phyloP scores from a whole-genome alignment of 2,797 vertebrate species.

The Hippoglossus hippoglossus region DNA sequence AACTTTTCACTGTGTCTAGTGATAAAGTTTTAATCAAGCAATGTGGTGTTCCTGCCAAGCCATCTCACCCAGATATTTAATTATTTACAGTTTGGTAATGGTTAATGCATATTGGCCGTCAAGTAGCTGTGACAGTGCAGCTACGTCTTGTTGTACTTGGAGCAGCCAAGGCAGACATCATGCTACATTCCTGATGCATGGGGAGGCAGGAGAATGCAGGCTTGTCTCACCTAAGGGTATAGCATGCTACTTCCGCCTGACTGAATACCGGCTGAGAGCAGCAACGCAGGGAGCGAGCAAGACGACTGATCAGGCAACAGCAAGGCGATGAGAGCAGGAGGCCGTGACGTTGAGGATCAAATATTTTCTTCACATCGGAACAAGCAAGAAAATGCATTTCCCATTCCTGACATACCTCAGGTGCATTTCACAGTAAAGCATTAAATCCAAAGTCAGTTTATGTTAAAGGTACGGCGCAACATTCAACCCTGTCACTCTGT shows the following conservation, averaged over 20 bases:
- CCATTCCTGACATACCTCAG: conserved; percentile 26
- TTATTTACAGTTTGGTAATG: conserved; percentile 75
- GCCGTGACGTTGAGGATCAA: conserved; percentile 1
- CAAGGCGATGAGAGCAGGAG: conserved; percentile 2
- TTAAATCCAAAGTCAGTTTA: conserved; percentile 29
- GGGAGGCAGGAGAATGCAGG: conserved; percentile 56
- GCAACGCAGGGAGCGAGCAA: neutral
- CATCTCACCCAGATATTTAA: conserved; percentile 66
- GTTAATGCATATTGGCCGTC: conserved; percentile 78
- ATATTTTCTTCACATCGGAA: conserved; percentile 19
- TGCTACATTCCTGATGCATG: conserved; percentile 65
- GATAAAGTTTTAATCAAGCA: conserved; percentile 81
- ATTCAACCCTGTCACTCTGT: conserved; percentile 18
- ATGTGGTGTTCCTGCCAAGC: conserved; percentile 56
- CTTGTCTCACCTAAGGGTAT: conserved; percentile 71
- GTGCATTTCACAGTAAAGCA: conserved; percentile 14
- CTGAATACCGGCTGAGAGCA: conserved; percentile 33
- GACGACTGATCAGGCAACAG: conserved; percentile 10
- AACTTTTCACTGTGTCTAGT: conserved; percentile 73
- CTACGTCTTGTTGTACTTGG: conserved; percentile 59
- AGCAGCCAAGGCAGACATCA: conserved; percentile 61
- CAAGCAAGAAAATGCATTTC: conserved; percentile 21
- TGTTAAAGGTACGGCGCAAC: conserved; percentile 24
- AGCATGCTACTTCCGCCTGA: conserved; percentile 63
- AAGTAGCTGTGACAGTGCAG: conserved; percentile 45